Conservation (phyloP, 2,888 invertebrate species). For the Caradrina clavipalpis region DNA sequence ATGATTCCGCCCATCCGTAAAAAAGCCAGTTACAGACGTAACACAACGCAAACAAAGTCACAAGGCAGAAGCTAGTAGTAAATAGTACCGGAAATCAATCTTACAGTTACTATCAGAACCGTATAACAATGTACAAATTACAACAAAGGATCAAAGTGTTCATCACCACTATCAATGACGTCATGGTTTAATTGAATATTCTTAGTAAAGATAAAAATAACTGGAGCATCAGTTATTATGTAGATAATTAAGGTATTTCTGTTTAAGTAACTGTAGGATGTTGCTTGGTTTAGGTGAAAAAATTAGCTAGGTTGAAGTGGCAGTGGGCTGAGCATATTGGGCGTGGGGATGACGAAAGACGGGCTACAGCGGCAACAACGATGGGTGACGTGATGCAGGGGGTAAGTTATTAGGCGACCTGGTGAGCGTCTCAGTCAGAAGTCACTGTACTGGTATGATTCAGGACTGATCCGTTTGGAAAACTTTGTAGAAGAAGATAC, state of each 20-base stretch:
- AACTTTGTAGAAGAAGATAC: no score
- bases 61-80: background rate
- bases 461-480: no score
- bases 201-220: conserved; percentile 49
- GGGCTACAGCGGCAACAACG: no score
- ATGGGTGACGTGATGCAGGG: no score
- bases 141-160: conserved; percentile 28
- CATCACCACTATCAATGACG: conserved; percentile 26
- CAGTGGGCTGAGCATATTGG: background rate
- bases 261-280: background rate
- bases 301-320: background rate
- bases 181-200: conserved; percentile 45
- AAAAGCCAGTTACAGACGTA: no score
- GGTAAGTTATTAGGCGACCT: no score
- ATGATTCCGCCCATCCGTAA: no score
- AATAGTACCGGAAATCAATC: conserved; percentile 17
- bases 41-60: no score
- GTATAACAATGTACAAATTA: conserved; percentile 16
- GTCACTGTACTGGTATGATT: no score
- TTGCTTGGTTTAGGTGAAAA: background rate
- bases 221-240: conserved; percentile 14
- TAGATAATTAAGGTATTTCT: background rate
- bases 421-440: no score
- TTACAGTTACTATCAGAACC: conserved; percentile 6
- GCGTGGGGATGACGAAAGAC: no score